phyloP scores from a whole-genome alignment of 2,888 invertebrate species.

The Teleogryllus oceanicus region DNA sequence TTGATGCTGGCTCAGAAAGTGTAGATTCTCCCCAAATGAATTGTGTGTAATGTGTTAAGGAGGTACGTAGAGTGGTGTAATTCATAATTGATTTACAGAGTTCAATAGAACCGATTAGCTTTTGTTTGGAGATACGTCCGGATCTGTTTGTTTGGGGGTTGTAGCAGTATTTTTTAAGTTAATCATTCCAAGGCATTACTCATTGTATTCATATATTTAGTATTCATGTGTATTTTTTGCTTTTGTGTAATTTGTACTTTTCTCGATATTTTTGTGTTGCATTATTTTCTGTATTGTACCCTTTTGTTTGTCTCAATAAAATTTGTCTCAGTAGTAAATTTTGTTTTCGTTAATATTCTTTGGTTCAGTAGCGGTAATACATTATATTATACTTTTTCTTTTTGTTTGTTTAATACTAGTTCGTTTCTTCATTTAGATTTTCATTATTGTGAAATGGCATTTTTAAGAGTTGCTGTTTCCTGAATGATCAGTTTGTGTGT shows the following conservation, averaged over 20 bases:
- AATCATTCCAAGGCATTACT: slow-evolving; percentile 7
- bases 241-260: not conserved
- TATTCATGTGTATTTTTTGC: not conserved
- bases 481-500: too few species aligned
- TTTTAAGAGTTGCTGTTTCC: too few species aligned
- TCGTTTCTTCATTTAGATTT: too few species aligned
- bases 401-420: too few species aligned
- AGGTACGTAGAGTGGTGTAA: not conserved
- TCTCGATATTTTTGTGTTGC: not conserved
- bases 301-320: slow-evolving; percentile 18
- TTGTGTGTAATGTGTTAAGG: not conserved
- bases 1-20: not conserved
- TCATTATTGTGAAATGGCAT: too few species aligned
- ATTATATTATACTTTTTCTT: too few species aligned
- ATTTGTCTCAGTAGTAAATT: not conserved
- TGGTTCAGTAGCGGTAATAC: too few species aligned
- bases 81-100: too few species aligned
- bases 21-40: not conserved
- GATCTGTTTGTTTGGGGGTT: not conserved
- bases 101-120: not conserved
- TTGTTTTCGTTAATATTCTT: not conserved
- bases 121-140: slow-evolving; percentile 1
- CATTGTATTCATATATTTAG: not conserved
- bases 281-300: slow-evolving; percentile 3
- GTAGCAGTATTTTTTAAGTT: slow-evolving; percentile 9